Evolutionary conservation across 2,888 invertebrate species (phyloP), one percentile per base, ranked within the genome.

Genomic region (Amphipoea oculea): DNA sequence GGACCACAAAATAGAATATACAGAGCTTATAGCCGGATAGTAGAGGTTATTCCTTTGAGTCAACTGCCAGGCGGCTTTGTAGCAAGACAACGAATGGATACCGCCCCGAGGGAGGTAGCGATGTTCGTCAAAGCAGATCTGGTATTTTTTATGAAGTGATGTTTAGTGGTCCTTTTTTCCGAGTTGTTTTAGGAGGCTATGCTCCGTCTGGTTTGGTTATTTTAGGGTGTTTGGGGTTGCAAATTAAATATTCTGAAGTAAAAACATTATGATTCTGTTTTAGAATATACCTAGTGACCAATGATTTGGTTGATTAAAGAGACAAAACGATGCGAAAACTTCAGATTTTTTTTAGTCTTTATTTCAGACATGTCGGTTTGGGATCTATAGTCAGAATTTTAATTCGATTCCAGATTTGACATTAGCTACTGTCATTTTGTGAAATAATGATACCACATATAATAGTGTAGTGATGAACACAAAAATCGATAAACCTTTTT

Each of bases 1-100:
- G 72, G 80, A 51, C 68, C 79, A 81, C 87, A 80, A 84, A 85
- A 89, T 84, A 84, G 79, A 85, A 86, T 83, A 81, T 78, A 85
- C 78, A 76, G 81, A 85, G 83, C 80, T 87, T 89, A 87, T 88
- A 76, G 76, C 74, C 68, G 65, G 79, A 86, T 86, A 86, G 88
- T 81, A 72, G 48, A 29, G 84, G 83, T 89, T 91, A 91, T 92
- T 90, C 92, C 91, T 91, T 91, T 90, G 92, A 91, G 92, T 88
- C 88, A 86, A 88, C 89, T 87, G 85, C 84, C 83, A 80, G 81
- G 51, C 86, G 84, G 89, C 91, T 92, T 88, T 91, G 91, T 90
- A 78, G 70, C 51, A 85, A 88, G 88, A 86, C 87, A 85, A 86
- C 87, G 88, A 88, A 89, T 87, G 87, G 89, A 88, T 87, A 84